A percentile compares a stretch with the other conserved stretches of the same genome.
phyloP scores from a whole-genome alignment of 2,113 vertebrate genomes.

The Leuciscus idus region DNA sequence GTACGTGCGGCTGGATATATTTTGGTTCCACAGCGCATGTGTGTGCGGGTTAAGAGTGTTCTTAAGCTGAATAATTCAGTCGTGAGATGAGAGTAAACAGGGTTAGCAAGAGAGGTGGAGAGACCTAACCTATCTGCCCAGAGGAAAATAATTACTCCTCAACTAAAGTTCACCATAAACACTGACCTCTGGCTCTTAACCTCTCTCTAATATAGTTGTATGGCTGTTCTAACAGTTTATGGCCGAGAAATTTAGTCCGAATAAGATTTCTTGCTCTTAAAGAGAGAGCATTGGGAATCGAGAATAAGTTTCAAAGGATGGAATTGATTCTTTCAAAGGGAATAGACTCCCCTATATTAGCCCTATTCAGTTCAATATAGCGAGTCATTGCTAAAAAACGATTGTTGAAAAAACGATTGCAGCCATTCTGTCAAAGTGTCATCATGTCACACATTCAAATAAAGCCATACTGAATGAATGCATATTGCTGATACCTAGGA shows the following conservation, averaged over 20 bases:
- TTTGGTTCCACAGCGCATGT: neutral
- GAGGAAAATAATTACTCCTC: conserved; percentile 5
- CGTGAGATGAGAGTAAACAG: conserved; percentile 27
- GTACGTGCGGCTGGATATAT: conserved; percentile 46
- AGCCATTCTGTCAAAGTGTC: too few species aligned
- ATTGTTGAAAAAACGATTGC: too few species aligned
- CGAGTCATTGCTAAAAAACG: neutral
- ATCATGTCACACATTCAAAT: too few species aligned
- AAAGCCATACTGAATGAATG: too few species aligned
- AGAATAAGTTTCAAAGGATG: neutral
- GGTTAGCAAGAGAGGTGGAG: conserved; percentile 12
- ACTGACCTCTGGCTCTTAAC: conserved; percentile 16
- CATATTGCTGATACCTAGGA: too few species aligned
- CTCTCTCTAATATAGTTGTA: neutral
- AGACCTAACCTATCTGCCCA: neutral
- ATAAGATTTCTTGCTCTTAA: neutral
- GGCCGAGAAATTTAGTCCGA: neutral
- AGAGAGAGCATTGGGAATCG: neutral
- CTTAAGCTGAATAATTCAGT: conserved; percentile 32
- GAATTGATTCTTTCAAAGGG: neutral
- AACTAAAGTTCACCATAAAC: neutral
- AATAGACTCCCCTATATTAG: neutral
- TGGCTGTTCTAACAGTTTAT: neutral
- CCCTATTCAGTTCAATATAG: neutral
- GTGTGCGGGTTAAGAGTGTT: neutral